phyloP scores from a whole-genome alignment of 2,888 invertebrate genomes.

The Pandemis corylana region DNA sequence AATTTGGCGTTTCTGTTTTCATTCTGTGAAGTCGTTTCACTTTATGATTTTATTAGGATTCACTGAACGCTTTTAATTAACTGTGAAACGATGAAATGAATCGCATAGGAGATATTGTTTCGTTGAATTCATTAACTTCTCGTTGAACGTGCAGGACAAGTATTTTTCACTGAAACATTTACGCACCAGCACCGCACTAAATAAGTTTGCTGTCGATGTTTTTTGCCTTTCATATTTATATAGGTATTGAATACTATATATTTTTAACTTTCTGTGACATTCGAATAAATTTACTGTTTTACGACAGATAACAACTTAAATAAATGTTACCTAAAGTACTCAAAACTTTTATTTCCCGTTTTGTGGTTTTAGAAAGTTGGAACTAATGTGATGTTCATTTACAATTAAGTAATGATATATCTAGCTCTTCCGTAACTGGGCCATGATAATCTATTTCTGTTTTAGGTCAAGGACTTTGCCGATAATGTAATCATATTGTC shows the following conservation, averaged over 20 bases:
- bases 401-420: conserved; percentile 22
- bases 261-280: no score
- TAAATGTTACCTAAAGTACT: neutral
- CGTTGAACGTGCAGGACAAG: conserved; percentile 25
- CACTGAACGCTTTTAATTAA: conserved; percentile 6
- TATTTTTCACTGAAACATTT: conserved; percentile 17
- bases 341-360: neutral
- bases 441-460: conserved; percentile 56
- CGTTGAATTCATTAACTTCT: conserved; percentile 22
- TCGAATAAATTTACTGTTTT: no score
- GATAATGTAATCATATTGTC: conserved; percentile 42
- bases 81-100: conserved; percentile 4
- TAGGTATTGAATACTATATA: no score
- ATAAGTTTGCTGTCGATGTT: no score
- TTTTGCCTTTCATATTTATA: no score
- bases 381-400: neutral
- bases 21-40: neutral
- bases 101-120: conserved; percentile 12
- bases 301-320: neutral
- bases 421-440: conserved; percentile 45
- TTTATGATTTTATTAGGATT: conserved; percentile 1
- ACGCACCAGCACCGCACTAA: neutral
- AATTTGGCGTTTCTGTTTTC: neutral
- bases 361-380: neutral
- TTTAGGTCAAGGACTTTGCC: conserved; percentile 58